Conservation (phyloP, 2,113 vertebrate genomes). For the Mobula birostris region DNA sequence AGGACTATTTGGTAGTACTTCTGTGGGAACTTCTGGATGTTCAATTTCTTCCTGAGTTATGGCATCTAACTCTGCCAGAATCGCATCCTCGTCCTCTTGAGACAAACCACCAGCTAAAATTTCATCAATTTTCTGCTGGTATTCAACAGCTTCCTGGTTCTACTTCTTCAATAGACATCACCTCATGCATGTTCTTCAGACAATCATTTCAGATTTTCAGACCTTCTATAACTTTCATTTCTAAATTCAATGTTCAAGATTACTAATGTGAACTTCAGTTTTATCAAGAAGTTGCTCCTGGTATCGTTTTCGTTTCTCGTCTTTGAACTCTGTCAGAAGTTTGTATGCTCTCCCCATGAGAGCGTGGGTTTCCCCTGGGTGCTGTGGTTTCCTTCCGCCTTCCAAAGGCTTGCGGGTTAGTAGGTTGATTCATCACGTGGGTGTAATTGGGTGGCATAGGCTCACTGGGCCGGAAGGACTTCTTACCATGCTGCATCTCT, state of each 20-base stretch:
- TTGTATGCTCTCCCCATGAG: too few relatives aligned
- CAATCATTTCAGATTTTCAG: constrained; percentile 86
- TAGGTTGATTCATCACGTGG: too few relatives aligned
- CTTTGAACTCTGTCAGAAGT: too few relatives aligned
- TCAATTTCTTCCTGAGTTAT: constrained; percentile 68
- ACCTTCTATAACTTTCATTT: constrained; percentile 86
- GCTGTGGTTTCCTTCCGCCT: too few relatives aligned
- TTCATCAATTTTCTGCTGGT: constrained; percentile 97
- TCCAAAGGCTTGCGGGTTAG: too few relatives aligned
- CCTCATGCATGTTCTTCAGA: constrained; percentile 96
- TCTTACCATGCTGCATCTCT: too few relatives aligned
- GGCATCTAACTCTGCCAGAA: constrained; percentile 78
- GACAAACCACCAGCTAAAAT: constrained; percentile 76
- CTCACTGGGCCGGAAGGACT: too few relatives aligned
- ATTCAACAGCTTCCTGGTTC: constrained; percentile 88
- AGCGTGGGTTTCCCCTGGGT: too few relatives aligned
- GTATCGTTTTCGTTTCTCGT: constrained; percentile 61
- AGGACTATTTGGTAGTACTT: too few relatives aligned
- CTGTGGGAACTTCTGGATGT: too few relatives aligned
- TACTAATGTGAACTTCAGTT: constrained; percentile 83
- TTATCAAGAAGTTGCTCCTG: constrained; percentile 81
- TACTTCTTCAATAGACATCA: constrained; percentile 94
- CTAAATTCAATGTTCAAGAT: constrained; percentile 87
- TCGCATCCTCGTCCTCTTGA: constrained; percentile 82
- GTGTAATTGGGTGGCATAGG: too few relatives aligned